Evolutionary conservation across 2,888 invertebrate species (phyloP).

Genomic region (Tenodera sinensis): DNA sequence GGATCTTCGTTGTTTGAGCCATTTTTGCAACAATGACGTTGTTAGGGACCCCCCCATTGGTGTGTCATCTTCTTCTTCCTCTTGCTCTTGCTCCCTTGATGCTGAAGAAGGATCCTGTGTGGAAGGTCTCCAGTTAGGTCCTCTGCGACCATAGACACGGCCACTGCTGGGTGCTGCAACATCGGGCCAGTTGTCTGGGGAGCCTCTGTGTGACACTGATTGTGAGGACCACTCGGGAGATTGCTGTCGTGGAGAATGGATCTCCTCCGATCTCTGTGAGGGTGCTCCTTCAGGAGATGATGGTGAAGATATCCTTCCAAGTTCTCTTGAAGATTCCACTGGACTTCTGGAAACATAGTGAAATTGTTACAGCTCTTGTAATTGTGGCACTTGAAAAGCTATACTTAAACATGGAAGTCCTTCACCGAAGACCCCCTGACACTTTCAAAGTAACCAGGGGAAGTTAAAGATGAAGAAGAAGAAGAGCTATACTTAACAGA

Average conservation of each 20-base stretch:
- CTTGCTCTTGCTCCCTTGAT: not conserved
- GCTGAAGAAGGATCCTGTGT: not conserved
- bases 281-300: constrained; percentile 40
- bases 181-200: not conserved
- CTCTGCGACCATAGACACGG: not conserved
- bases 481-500: too few relatives aligned
- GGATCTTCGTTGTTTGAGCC: constrained; percentile 28
- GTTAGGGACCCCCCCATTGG: constrained; percentile 27
- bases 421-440: too few relatives aligned
- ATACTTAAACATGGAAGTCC: too few relatives aligned
- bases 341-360: not conserved
- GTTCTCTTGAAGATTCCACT: not conserved
- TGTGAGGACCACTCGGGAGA: not conserved
- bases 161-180: not conserved
- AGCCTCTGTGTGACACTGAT: not conserved
- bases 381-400: too few relatives aligned
- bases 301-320: constrained; percentile 57
- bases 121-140: not conserved
- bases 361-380: not conserved
- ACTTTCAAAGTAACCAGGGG: too few relatives aligned
- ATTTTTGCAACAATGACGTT: constrained; percentile 28
- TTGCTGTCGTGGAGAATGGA: too few relatives aligned
- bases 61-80: constrained; percentile 15
- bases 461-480: too few relatives aligned
- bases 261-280: not conserved